Evolutionary conservation across 2,797 vertebrate genomes (phyloP).

Genomic region (Xiphorhynchus erythropygius): DNA sequence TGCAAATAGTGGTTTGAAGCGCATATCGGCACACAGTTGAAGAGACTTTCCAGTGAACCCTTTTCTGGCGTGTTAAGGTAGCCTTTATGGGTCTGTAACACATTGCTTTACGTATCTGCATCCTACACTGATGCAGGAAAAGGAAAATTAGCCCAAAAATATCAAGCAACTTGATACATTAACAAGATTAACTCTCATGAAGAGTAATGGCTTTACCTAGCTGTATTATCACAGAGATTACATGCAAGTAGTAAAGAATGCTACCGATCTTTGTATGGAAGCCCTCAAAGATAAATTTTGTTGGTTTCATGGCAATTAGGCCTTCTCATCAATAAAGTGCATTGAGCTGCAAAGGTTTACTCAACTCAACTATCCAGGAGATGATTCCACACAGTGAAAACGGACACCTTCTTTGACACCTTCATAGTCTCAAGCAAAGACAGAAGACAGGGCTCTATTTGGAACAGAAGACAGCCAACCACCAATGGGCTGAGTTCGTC

Average conservation of each 20-base stretch:
- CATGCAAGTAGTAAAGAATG: background rate
- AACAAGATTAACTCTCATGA: background rate
- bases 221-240: background rate
- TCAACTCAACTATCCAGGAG: background rate
- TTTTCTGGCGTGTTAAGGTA: background rate
- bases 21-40: fast-evolving
- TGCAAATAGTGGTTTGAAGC: background rate
- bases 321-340: background rate
- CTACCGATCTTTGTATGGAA: background rate
- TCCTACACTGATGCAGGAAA: background rate
- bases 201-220: background rate
- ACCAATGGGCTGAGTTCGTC: background rate
- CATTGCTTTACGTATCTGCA: background rate
- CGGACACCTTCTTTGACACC: background rate
- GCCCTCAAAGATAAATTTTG: background rate
- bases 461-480: background rate
- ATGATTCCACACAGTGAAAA: background rate
- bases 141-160: background rate
- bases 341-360: background rate
- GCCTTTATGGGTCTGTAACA: fast-evolving
- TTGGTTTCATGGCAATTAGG: background rate
- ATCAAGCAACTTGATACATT: background rate
- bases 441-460: background rate
- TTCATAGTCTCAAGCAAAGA: background rate
- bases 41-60: background rate